Evolutionary conservation across 2,113 vertebrate genomes (phyloP).

Genomic region (Proteles cristata): DNA sequence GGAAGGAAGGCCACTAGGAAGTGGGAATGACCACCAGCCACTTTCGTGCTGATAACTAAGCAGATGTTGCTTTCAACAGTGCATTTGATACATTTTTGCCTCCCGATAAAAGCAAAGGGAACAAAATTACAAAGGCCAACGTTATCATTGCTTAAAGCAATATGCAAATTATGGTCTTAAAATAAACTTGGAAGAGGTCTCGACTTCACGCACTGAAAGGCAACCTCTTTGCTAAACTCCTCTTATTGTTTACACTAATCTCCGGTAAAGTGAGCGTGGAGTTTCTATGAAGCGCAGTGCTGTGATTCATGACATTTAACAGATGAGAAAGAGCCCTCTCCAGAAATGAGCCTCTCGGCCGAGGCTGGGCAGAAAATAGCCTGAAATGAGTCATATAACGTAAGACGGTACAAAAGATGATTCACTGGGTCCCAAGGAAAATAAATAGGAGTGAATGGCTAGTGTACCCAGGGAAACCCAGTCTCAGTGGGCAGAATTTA

Average conservation of each 20-base stretch:
- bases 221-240: background rate
- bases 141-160: background rate
- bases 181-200: background rate
- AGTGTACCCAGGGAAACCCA: background rate
- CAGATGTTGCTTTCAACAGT: background rate
- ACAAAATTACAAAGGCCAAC: background rate
- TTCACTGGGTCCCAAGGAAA: constrained; percentile 21
- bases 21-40: background rate
- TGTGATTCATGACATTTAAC: constrained; percentile 50
- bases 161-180: constrained; percentile 43
- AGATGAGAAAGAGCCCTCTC: background rate
- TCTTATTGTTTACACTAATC: background rate
- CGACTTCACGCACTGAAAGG: background rate
- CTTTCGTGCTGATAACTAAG: background rate
- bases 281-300: background rate
- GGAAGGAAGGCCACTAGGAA: background rate
- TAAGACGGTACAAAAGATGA: constrained; percentile 60
- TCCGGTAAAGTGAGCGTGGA: background rate
- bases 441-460: constrained; percentile 12
- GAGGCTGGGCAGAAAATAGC: constrained; percentile 52
- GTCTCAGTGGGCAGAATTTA: background rate
- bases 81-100: background rate
- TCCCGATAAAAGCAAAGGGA: constrained; percentile 56
- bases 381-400: constrained; percentile 37
- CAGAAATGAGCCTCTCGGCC: background rate